Conservation (phyloP, 2,797 vertebrate genomes). For the Lagocephalus sceleratus region DNA sequence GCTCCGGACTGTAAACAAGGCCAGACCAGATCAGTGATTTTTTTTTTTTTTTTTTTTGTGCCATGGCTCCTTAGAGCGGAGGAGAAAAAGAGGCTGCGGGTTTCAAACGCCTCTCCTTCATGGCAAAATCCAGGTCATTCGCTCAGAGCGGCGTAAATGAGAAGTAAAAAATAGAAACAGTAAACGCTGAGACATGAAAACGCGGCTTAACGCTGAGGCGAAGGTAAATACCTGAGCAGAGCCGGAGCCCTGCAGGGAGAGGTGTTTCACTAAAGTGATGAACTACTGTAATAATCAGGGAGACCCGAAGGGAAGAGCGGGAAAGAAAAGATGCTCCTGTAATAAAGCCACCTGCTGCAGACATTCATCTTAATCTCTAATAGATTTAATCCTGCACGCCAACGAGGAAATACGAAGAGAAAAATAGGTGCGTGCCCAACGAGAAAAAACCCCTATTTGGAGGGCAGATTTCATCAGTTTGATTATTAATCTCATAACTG, state of each 20-base stretch:
- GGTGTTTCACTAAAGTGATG: slow-evolving; percentile 59
- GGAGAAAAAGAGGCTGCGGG: too few species aligned
- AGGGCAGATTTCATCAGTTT: background rate
- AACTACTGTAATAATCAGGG: slow-evolving; percentile 62
- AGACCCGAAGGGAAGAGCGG: slow-evolving; percentile 12
- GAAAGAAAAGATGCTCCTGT: slow-evolving; percentile 33
- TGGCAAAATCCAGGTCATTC: too few species aligned
- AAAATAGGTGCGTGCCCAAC: background rate
- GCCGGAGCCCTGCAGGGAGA: slow-evolving; percentile 25
- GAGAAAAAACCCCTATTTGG: background rate
- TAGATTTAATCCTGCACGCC: slow-evolving; percentile 25
- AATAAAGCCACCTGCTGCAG: slow-evolving; percentile 37
- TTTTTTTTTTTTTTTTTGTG: too few species aligned
- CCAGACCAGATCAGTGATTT: too few species aligned
- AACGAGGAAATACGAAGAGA: slow-evolving; percentile 4
- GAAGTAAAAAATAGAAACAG: slow-evolving; percentile 14
- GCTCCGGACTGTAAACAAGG: too few species aligned
- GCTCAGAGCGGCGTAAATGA: background rate
- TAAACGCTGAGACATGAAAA: slow-evolving; percentile 37
- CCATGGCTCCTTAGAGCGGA: too few species aligned
- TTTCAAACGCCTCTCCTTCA: too few species aligned
- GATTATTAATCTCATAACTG: background rate
- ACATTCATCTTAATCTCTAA: slow-evolving; percentile 48
- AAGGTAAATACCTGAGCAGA: slow-evolving; percentile 47
- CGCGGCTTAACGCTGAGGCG: slow-evolving; percentile 25